Evolutionary conservation across 2,888 invertebrate genomes (phyloP).

Genomic region (Mayetiola destructor): DNA sequence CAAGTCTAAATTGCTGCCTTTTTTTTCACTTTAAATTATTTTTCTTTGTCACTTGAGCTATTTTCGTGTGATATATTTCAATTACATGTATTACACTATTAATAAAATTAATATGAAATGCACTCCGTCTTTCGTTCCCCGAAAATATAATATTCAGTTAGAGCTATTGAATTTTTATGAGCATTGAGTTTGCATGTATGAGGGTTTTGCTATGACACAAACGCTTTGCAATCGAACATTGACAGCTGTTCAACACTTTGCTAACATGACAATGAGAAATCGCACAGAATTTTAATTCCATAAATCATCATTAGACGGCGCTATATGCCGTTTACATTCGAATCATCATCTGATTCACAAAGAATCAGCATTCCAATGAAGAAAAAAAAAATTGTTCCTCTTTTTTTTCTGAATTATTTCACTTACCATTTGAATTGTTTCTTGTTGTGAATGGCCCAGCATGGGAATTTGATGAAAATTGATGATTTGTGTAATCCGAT

Average conservation of each 20-base stretch:
- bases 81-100: neutral
- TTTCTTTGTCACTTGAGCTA: neutral
- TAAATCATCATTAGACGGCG: neutral
- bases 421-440: neutral
- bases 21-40: neutral
- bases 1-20: neutral
- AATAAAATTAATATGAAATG: conserved; percentile 7
- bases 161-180: no score
- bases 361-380: neutral
- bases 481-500: neutral
- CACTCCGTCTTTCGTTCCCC: neutral
- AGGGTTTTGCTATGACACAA: conserved; percentile 6
- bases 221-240: neutral
- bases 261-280: neutral
- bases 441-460: neutral
- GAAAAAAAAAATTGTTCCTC: neutral
- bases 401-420: neutral
- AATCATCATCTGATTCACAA: neutral
- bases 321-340: neutral
- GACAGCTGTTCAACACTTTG: conserved; percentile 4
- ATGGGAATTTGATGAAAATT: neutral
- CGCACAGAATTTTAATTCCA: neutral
- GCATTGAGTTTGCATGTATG: no score
- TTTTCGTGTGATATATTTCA: neutral
- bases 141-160: no score